A percentile compares a stretch with the other conserved stretches of the same genome.
Conservation (phyloP, 2,888 invertebrate species). For the Platycheirus rosarum region DNA sequence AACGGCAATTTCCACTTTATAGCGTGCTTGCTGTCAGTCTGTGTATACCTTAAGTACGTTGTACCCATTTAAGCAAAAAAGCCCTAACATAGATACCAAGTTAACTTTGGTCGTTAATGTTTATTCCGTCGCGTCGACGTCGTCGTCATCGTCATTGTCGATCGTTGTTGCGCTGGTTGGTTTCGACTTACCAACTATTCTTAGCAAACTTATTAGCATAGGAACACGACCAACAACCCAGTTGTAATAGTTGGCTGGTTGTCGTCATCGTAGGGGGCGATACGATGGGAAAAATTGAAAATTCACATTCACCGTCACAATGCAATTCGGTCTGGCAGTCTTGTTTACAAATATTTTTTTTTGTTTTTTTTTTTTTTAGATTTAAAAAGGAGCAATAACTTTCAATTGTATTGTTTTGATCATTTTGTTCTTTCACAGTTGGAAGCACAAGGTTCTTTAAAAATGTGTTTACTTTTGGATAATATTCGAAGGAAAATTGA, state of each 20-base stretch:
- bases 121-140: slow-evolving; percentile 32
- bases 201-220: slow-evolving; percentile 68
- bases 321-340: slow-evolving; percentile 41
- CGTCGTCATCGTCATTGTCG: too few relatives aligned
- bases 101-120: slow-evolving; percentile 12
- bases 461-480: background rate
- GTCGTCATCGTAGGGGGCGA: slow-evolving; percentile 41
- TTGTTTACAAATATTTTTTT: slow-evolving; percentile 20
- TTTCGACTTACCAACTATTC: slow-evolving; percentile 50
- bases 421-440: slow-evolving; percentile 3
- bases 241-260: slow-evolving; percentile 22
- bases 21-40: background rate
- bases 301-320: slow-evolving; percentile 61
- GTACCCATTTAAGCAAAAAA: slow-evolving; percentile 14
- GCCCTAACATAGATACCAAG: slow-evolving; percentile 42
- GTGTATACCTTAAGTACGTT: background rate
- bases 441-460: slow-evolving; percentile 23
- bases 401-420: slow-evolving; percentile 55
- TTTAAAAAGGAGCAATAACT: slow-evolving; percentile 55
- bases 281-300: slow-evolving; percentile 60
- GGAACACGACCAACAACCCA: slow-evolving; percentile 68
- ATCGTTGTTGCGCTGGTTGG: slow-evolving; percentile 30
- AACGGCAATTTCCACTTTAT: slow-evolving; percentile 61
- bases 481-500: background rate
- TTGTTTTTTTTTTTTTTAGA: slow-evolving; percentile 13